These are phyloP conservation scores for Pelecanus crispus DNA, from an alignment of 2,113 vertebrate genomes.

Conservation along the genomic window DNA sequence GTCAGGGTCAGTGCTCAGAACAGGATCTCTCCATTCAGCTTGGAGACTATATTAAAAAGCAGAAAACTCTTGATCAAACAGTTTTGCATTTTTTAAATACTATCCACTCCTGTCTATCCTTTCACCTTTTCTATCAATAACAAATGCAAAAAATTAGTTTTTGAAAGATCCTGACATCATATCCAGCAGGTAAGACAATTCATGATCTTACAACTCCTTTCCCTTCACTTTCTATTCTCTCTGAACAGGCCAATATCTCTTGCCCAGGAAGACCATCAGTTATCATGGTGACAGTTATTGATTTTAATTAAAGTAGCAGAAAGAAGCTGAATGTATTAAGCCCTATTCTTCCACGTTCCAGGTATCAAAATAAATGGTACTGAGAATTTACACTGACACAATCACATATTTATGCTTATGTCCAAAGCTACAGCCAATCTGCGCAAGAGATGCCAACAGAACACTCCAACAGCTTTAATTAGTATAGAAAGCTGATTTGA, in stretches of 20 bases:
- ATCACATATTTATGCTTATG: background rate
- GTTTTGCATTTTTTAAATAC: background rate
- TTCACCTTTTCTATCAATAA: background rate
- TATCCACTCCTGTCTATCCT: background rate
- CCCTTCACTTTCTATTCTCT: background rate
- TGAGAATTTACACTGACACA: conserved; percentile 2
- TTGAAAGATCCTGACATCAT: background rate
- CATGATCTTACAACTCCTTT: background rate
- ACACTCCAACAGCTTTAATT: background rate
- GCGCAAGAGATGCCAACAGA: background rate
- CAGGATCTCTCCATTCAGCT: background rate
- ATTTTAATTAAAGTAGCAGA: conserved; percentile 54
- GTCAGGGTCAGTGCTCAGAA: background rate
- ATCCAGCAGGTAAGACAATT: background rate
- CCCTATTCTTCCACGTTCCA: background rate
- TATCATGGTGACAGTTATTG: conserved; percentile 43
- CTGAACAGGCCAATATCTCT: background rate
- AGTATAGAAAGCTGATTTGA: background rate
- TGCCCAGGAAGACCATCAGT: background rate
- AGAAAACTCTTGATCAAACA: background rate
- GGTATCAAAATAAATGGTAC: conserved; percentile 5
- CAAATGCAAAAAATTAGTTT: background rate
- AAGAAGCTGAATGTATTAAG: conserved; percentile 31
- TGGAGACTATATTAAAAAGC: background rate
- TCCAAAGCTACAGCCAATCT: background rate